Base-by-base conservation (phyloP, 2,797 vertebrate species). In the Channallabes apus region DNA sequence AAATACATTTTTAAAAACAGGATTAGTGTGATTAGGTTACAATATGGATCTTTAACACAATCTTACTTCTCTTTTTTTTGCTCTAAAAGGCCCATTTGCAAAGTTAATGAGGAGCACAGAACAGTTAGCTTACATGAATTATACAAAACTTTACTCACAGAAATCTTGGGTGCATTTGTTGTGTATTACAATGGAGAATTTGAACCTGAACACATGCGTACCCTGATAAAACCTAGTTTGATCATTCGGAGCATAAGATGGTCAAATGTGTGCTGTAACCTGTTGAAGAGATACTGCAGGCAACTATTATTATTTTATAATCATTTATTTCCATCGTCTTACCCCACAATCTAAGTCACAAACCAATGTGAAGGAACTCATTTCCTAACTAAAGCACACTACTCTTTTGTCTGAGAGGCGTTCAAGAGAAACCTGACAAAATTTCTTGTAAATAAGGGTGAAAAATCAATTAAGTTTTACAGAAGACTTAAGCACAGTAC, bases 1-100 rank as follows among this genome's bases (percentile, higher is more conserved):
- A 29, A 76, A 58, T 12, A 35, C 0, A 22, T 17, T 68, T 89
- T 86, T 89, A 67, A 81, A 83, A 82, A 15, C 75, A 38, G 8
- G 14, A 32, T 56, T 27, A 20, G 58, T 72, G 75, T 38, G 29
- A 58, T 22, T 24, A 71, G 46, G n/a, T 12, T 62, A 1, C 75
- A 84, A 59, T 77, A 65, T 35, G 51, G 56, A 76, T 77, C 54
- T 58, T 75, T 68, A 18, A 27, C 3, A 27, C 3, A 54, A 8
- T n/a, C 0, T 38, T 59, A 58, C 32, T 58, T 76, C 27, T 82
- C 84, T 85, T 85, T 86, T 64, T 4, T 80, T n/a, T 29, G 22
- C 67, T 35, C 3, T 61, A 14, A 56, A 56, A 27, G n/a, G 9
- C 54, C 20, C 68, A 54, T 12, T 75, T 58, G 32, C 32, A 4